Evolutionary conservation across 2,797 vertebrate species (phyloP).

Genomic region (Anniella stebbinsi): DNA sequence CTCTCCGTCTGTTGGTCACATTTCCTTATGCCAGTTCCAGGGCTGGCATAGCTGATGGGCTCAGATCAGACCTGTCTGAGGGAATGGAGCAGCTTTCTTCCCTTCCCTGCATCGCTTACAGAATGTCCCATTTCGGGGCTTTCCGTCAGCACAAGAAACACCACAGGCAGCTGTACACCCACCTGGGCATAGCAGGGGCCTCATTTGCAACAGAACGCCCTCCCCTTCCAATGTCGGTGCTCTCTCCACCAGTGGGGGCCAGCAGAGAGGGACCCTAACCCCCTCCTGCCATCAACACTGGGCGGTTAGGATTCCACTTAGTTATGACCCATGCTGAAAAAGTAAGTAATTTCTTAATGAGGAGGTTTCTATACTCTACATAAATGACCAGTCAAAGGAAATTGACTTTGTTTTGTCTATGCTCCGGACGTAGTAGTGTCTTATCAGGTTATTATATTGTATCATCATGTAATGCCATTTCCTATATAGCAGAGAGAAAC

Average conservation of each 20-base stretch:
- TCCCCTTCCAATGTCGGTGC: no score
- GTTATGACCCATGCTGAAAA: not conserved
- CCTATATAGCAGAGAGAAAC: not conserved
- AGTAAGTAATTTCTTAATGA: not conserved
- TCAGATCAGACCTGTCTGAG: not conserved
- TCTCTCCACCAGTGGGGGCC: no score
- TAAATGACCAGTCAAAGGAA: not conserved
- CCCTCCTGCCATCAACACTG: not conserved
- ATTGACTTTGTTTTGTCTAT: not conserved
- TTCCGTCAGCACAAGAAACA: not conserved
- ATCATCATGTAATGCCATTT: not conserved
- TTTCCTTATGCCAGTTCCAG: not conserved
- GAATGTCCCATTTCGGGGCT: not conserved
- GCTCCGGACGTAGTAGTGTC: not conserved
- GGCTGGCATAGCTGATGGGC: not conserved
- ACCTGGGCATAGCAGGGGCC: not conserved
- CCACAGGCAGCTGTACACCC: not conserved
- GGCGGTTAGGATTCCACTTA: not conserved
- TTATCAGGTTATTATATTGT: not conserved
- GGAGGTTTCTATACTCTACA: not conserved
- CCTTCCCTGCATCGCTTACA: not conserved
- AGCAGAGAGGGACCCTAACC: no score
- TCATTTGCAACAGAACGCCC: no score
- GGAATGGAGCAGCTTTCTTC: not conserved
- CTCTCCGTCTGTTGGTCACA: not conserved